These are phyloP conservation scores for Turnix velox DNA, from an alignment of 2,113 vertebrate species.

Conservation along the genomic window DNA sequence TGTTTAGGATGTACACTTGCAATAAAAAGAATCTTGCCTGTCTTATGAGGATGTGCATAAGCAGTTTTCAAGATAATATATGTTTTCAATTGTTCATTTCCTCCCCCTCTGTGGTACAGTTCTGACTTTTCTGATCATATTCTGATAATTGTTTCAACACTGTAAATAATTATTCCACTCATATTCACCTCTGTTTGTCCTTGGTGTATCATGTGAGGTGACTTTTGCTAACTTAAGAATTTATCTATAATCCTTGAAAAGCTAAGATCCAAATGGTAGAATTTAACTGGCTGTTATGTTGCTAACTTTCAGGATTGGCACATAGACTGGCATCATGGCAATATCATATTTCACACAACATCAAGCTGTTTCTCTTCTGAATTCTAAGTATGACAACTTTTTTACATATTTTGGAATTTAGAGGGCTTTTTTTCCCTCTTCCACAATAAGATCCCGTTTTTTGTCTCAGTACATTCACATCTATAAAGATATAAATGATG, in stretches of 20 bases:
- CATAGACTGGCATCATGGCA: background rate
- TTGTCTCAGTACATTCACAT: background rate
- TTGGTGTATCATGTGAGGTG: background rate
- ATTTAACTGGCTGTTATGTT: background rate
- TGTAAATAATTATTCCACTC: background rate
- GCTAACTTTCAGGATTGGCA: background rate
- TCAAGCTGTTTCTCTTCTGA: background rate
- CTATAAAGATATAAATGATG: background rate
- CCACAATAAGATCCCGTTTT: accelerated
- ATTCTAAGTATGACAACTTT: background rate
- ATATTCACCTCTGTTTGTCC: background rate
- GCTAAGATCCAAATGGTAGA: background rate
- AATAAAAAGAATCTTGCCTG: background rate
- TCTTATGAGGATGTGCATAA: background rate
- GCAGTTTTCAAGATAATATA: background rate
- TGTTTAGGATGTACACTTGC: accelerated
- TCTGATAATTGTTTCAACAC: background rate
- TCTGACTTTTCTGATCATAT: background rate
- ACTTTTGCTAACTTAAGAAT: background rate
- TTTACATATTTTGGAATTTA: background rate
- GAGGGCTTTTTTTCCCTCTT: accelerated
- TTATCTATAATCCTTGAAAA: no score
- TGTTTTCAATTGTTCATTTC: background rate
- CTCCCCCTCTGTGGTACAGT: accelerated
- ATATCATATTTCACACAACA: background rate